phyloP scores from a whole-genome alignment of 2,888 invertebrate genomes.

The Drosophila acutilabella region DNA sequence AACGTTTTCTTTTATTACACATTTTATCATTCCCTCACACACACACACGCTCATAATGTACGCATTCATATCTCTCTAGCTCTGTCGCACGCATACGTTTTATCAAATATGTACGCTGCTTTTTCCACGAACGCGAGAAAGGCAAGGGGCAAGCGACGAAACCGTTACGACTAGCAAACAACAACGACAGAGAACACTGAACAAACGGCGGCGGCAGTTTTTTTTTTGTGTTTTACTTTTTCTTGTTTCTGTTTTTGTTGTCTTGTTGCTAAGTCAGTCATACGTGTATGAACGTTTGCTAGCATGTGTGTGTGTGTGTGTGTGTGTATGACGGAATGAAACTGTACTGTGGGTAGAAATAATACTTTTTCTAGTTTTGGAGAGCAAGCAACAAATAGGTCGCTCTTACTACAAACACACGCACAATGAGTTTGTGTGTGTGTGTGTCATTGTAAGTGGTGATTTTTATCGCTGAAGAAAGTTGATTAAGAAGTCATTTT shows the following conservation, averaged over 20 bases:
- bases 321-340: conserved; percentile 43
- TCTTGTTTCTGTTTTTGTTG: conserved; percentile 53
- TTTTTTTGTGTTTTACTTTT: conserved; percentile 13
- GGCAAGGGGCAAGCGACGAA: conserved; percentile 41
- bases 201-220: conserved; percentile 35
- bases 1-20: conserved; percentile 67
- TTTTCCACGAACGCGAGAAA: conserved; percentile 35
- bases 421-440: not conserved
- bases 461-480: conserved; percentile 39
- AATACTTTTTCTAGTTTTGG: conserved; percentile 36
- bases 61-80: conserved; percentile 59
- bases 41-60: conserved; percentile 5
- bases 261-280: conserved; percentile 76
- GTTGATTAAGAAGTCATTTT: conserved; percentile 50
- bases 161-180: conserved; percentile 60
- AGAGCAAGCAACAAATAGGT: conserved; percentile 39
- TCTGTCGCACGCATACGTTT: conserved; percentile 63
- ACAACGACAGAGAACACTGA: conserved; percentile 8
- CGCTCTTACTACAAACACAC: conserved; percentile 1
- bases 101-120: conserved; percentile 47
- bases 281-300: not conserved
- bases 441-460: conserved; percentile 4
- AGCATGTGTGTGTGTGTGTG: conserved; percentile 3
- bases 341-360: conserved; percentile 66
- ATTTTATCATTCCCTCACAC: conserved; percentile 56